These are phyloP conservation scores for Corythornis cristatus DNA, from an alignment of 2,113 vertebrate species.

Conservation along the genomic window DNA sequence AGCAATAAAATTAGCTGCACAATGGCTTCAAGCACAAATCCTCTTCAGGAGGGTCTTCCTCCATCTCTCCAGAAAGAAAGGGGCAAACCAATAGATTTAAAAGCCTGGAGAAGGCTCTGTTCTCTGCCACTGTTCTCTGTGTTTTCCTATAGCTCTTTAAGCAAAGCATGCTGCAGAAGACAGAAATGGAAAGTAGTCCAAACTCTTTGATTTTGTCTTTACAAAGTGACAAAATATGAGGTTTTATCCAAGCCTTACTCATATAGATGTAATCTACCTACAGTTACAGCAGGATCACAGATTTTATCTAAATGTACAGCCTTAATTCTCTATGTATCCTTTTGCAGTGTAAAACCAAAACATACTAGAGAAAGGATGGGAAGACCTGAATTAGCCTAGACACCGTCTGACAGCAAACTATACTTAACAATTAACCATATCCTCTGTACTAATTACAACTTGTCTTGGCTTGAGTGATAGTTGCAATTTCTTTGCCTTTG, in stretches of 20 bases:
- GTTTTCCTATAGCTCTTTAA: neutral
- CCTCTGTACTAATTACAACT: constrained; percentile 52
- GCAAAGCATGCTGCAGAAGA: neutral
- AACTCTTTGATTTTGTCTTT: neutral
- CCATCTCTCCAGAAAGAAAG: neutral
- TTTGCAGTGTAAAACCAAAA: neutral
- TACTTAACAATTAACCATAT: constrained; percentile 37
- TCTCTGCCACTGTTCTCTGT: neutral
- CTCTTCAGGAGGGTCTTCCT: neutral
- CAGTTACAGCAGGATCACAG: neutral
- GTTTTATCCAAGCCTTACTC: neutral
- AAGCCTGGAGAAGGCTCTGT: neutral
- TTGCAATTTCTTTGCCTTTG: constrained; percentile 57
- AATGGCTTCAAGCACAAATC: neutral
- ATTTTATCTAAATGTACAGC: neutral
- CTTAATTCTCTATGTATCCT: neutral
- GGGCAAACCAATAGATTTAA: neutral
- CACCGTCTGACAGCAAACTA: constrained; percentile 11
- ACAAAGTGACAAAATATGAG: neutral
- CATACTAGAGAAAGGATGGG: neutral
- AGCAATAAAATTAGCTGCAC: constrained; percentile 34
- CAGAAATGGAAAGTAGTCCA: neutral
- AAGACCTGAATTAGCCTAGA: neutral
- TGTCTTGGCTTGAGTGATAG: constrained; percentile 14
- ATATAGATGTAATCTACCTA: neutral